Conservation (phyloP, 2,113 vertebrate genomes). For the Phrynosoma blainvillii region DNA sequence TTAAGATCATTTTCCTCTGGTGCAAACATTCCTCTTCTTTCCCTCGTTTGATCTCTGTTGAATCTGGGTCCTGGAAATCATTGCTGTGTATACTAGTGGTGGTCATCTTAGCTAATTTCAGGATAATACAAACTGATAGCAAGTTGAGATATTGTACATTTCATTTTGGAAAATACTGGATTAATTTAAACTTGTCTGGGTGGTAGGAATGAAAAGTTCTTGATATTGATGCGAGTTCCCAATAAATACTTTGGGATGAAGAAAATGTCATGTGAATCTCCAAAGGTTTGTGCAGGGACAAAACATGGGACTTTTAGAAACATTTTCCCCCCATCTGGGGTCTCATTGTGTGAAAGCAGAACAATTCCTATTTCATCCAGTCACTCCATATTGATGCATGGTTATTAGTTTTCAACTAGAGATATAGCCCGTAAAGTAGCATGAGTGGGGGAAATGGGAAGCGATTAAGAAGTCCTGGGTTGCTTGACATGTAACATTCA, state of each 20-base stretch:
- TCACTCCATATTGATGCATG: constrained; percentile 4
- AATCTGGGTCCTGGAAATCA: too few species aligned
- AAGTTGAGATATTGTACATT: too few species aligned
- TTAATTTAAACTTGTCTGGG: too few species aligned
- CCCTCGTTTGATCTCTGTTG: too few species aligned
- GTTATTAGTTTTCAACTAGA: constrained; percentile 4
- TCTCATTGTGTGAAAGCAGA: background rate
- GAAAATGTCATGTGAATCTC: background rate
- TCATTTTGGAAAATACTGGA: too few species aligned
- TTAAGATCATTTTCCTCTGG: too few species aligned
- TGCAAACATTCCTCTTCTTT: too few species aligned
- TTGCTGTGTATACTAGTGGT: too few species aligned
- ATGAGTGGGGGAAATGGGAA: background rate
- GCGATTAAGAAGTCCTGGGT: background rate
- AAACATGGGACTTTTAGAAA: background rate
- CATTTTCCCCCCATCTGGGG: background rate
- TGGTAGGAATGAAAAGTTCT: too few species aligned
- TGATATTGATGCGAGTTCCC: background rate
- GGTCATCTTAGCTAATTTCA: too few species aligned
- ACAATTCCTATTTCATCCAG: constrained; percentile 7
- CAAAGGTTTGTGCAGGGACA: background rate
- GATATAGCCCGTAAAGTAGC: constrained; percentile 1
- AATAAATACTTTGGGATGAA: background rate
- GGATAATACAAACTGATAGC: too few species aligned
- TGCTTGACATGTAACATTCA: background rate